phyloP scores from a whole-genome alignment of 2,113 vertebrate species.

The Ptyas mucosa region DNA sequence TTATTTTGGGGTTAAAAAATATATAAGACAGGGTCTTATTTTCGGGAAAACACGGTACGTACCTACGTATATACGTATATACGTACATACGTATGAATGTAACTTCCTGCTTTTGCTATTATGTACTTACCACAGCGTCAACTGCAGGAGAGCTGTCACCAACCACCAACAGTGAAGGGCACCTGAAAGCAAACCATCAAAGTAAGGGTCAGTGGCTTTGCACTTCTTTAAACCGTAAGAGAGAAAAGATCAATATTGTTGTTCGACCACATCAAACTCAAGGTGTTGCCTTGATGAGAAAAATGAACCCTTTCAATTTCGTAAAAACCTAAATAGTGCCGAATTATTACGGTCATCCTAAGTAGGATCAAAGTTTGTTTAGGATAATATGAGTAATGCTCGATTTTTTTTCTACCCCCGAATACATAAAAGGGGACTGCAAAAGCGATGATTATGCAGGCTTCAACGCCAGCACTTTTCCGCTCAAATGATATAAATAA shows the following conservation, averaged over 20 bases:
- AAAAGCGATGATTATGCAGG: neutral
- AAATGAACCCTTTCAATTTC: neutral
- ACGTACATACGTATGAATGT: fast-evolving
- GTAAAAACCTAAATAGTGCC: neutral
- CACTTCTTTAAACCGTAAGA: neutral
- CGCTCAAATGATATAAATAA: neutral
- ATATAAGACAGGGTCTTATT: no score
- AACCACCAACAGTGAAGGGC: slow-evolving; percentile 83
- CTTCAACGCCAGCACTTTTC: neutral
- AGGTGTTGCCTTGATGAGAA: neutral
- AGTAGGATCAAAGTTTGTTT: neutral
- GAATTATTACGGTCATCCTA: neutral
- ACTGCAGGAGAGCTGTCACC: slow-evolving; percentile 89
- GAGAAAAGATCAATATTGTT: neutral
- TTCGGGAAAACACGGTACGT: no score
- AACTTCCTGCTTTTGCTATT: neutral
- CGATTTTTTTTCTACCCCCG: fast-evolving
- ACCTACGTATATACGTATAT: no score
- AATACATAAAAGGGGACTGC: neutral
- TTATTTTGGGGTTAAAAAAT: no score
- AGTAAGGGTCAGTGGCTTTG: neutral
- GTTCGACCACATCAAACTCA: fast-evolving
- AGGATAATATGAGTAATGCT: neutral
- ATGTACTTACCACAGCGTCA: slow-evolving; percentile 84
- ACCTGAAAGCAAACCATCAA: slow-evolving; percentile 67